Evolutionary conservation across 2,888 invertebrate genomes (phyloP).

Genomic region (Aelia acuminata): DNA sequence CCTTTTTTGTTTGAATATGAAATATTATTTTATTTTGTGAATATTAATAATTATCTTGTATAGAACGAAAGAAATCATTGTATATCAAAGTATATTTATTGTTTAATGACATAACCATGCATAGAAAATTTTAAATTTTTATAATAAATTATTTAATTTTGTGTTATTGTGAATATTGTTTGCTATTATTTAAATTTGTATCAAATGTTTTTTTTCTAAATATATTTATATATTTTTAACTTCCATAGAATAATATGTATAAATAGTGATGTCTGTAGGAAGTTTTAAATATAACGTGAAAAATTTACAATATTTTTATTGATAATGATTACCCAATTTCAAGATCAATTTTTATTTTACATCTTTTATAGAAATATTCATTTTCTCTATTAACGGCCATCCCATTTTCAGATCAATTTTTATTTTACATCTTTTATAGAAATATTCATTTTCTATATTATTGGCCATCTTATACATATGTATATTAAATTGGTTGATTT

Average conservation of each 20-base stretch:
- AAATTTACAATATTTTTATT: background rate
- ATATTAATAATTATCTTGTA: background rate
- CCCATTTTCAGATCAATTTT: background rate
- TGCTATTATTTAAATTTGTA: conserved; percentile 45
- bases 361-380: background rate
- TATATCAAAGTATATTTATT: conserved; percentile 44
- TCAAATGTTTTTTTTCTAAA: background rate
- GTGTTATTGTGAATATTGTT: conserved; percentile 41
- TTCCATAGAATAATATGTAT: background rate
- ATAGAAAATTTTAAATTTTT: conserved; percentile 13
- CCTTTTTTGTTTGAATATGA: background rate
- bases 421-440: background rate
- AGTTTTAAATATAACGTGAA: conserved; percentile 20
- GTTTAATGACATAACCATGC: conserved; percentile 25
- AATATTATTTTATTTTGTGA: conserved; percentile 6
- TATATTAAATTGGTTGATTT: too few species aligned
- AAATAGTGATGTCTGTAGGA: conserved; percentile 7
- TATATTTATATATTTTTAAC: conserved; percentile 31
- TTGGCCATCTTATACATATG: background rate
- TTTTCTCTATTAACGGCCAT: background rate
- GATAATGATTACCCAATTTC: background rate
- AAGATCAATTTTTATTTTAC: background rate
- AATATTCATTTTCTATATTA: background rate
- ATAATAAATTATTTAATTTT: conserved; percentile 47
- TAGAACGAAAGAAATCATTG: background rate